phyloP scores from a whole-genome alignment of 2,888 invertebrate species.

The Aleiodes leptofemur region DNA sequence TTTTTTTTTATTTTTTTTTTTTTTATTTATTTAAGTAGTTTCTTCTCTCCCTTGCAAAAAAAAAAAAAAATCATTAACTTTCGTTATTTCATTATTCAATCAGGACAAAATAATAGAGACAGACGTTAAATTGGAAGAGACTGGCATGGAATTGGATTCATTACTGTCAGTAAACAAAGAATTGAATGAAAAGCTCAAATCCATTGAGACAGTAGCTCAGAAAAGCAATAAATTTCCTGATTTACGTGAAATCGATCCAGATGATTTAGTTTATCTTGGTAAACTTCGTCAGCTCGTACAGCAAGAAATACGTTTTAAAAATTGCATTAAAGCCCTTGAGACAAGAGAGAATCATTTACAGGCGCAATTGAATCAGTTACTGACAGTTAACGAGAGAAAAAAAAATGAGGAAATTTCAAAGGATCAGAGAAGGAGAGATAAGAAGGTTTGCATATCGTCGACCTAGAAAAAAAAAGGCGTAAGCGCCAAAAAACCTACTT shows the following conservation, averaged over 20 bases:
- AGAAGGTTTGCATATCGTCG: conserved; percentile 2
- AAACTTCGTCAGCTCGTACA: conserved; percentile 65
- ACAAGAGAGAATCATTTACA: conserved; percentile 61
- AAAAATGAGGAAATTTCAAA: conserved; percentile 36
- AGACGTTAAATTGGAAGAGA: conserved; percentile 67
- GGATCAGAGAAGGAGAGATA: neutral
- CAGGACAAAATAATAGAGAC: conserved; percentile 69
- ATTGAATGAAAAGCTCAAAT: conserved; percentile 56
- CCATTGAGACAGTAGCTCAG: conserved; percentile 51
- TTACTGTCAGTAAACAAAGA: conserved; percentile 64
- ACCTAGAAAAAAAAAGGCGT: no score
- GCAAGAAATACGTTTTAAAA: conserved; percentile 64
- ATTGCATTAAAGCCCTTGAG: conserved; percentile 65
- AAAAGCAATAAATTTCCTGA: conserved; percentile 59
- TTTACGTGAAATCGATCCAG: conserved; percentile 65
- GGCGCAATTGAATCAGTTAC: conserved; percentile 62
- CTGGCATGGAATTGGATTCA: conserved; percentile 66
- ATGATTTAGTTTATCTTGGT: conserved; percentile 65
- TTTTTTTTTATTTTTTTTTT: no score
- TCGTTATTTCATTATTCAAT: neutral
- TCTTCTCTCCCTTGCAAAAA: no score
- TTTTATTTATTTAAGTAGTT: no score
- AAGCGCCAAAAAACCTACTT: no score
- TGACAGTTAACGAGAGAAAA: conserved; percentile 55
- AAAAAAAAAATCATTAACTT: conserved; percentile 1